These are phyloP conservation scores for Nilaparvata lugens DNA, from an alignment of 1,140 invertebrate species.

Conservation along the genomic window DNA sequence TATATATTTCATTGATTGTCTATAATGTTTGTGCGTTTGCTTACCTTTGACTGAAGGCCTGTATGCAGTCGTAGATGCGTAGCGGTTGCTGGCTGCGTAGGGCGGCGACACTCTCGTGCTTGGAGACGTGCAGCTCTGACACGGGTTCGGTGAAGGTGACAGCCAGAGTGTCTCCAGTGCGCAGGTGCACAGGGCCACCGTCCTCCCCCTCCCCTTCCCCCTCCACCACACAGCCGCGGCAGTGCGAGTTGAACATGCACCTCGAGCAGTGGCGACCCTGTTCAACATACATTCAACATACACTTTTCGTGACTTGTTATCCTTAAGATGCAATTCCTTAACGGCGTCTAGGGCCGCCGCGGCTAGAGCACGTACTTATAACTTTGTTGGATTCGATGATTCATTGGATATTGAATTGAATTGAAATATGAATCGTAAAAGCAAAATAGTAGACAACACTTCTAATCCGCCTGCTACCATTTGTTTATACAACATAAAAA, in stretches of 20 bases:
- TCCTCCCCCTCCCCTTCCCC: constrained; percentile 37
- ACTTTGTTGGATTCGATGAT: too few relatives aligned
- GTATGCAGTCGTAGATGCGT: constrained; percentile 55
- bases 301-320: neutral
- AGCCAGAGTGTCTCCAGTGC: constrained; percentile 48
- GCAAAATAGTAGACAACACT: too few relatives aligned
- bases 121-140: constrained; percentile 11
- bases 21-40: neutral
- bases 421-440: too few relatives aligned
- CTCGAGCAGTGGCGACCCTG: constrained; percentile 54
- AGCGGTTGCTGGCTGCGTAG: constrained; percentile 41
- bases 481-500: too few relatives aligned
- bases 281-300: constrained; percentile 16
- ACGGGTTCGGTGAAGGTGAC: constrained; percentile 39
- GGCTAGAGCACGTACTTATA: too few relatives aligned
- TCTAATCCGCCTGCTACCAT: too few relatives aligned
- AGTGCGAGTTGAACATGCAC: constrained; percentile 49
- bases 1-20: too few relatives aligned
- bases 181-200: constrained; percentile 41
- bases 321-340: neutral
- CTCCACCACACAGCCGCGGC: constrained; percentile 49
- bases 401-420: too few relatives aligned
- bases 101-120: constrained; percentile 38
- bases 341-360: too few relatives aligned
- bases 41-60: constrained; percentile 58